Evolutionary conservation across 2,113 vertebrate genomes (phyloP).

Genomic region (Crotophaga sulcirostris): DNA sequence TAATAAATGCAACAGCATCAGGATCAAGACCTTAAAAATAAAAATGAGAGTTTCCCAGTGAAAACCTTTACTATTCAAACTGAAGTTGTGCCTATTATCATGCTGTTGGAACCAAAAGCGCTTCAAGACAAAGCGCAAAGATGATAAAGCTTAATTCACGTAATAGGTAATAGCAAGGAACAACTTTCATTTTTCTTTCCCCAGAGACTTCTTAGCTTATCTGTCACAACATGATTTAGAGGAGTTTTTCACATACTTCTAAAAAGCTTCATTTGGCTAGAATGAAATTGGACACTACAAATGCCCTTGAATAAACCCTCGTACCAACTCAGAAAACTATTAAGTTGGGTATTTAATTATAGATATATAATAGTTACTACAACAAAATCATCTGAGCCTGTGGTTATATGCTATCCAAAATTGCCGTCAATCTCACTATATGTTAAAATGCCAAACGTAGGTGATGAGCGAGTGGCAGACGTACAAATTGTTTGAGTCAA

Average conservation of each 20-base stretch:
- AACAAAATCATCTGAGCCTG: neutral
- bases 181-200: neutral
- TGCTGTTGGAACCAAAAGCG: neutral
- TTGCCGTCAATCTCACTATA: accelerated
- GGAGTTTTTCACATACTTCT: neutral
- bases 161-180: neutral
- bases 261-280: neutral
- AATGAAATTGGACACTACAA: neutral
- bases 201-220: neutral
- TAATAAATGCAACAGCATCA: neutral
- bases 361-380: neutral
- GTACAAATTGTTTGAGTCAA: neutral
- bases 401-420: neutral
- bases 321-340: neutral
- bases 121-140: neutral
- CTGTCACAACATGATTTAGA: neutral
- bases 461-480: neutral
- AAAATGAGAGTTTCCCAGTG: neutral
- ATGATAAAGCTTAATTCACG: neutral
- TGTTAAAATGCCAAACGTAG: neutral
- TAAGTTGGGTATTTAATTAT: neutral
- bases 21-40: neutral
- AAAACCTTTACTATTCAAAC: neutral
- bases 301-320: neutral
- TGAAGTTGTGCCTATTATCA: neutral